These are phyloP conservation scores for Melanargia galathea DNA, from an alignment of 2,888 invertebrate species.

Conservation along the genomic window DNA sequence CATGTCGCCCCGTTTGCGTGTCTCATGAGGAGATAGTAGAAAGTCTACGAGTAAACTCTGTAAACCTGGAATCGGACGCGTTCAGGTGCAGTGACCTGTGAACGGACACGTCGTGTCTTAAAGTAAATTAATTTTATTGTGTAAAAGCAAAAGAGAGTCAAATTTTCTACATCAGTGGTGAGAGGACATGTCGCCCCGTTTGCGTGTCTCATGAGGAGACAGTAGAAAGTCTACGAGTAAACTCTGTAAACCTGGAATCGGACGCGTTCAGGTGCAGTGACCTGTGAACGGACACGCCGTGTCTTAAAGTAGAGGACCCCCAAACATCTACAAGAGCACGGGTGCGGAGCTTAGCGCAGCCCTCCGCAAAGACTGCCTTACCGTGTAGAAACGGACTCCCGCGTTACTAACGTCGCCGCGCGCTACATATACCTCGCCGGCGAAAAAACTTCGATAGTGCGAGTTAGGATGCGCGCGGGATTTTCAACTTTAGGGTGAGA, in stretches of 20 bases:
- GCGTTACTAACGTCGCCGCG: no score
- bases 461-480: not conserved
- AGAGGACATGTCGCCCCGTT: not conserved
- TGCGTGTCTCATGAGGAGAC: not conserved
- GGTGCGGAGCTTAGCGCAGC: slow-evolving; percentile 12
- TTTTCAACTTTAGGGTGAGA: not conserved
- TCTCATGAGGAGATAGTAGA: not conserved
- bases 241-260: slow-evolving; percentile 3
- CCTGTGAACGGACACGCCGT: slow-evolving; percentile 5
- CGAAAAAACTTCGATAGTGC: slow-evolving; percentile 11
- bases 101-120: slow-evolving; percentile 11
- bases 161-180: slow-evolving; percentile 12
- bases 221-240: not conserved
- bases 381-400: slow-evolving; percentile 12
- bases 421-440: not conserved
- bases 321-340: slow-evolving; percentile 4
- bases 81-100: not conserved
- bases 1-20: not conserved
- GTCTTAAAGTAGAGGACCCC: slow-evolving; percentile 9
- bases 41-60: not conserved
- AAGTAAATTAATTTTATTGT: no score
- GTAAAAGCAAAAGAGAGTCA: not conserved
- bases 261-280: not conserved
- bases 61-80: slow-evolving; percentile 6
- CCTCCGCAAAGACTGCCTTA: slow-evolving; percentile 2